These are phyloP conservation scores for Colostygia pectinataria DNA, from an alignment of 2,888 invertebrate species.

Conservation along the genomic window DNA sequence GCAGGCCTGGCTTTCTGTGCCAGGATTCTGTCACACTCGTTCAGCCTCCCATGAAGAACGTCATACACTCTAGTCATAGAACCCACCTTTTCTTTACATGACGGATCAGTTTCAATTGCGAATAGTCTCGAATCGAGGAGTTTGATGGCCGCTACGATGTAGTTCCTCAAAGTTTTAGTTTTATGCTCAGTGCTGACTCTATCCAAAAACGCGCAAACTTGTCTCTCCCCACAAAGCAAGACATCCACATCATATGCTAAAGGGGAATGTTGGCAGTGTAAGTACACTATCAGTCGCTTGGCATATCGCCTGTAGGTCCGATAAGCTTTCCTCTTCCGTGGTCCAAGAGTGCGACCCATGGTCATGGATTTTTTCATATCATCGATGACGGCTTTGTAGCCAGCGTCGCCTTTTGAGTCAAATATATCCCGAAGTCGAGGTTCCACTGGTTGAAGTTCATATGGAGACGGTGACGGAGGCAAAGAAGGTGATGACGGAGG, in stretches of 20 bases:
- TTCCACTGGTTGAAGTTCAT: conserved; percentile 73
- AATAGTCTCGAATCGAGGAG: conserved; percentile 75
- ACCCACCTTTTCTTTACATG: conserved; percentile 77
- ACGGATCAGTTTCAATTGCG: conserved; percentile 76
- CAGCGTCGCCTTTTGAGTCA: conserved; percentile 79
- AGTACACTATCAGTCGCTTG: conserved; percentile 72
- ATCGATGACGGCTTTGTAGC: conserved; percentile 80
- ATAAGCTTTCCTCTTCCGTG: conserved; percentile 75
- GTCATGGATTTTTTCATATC: conserved; percentile 82
- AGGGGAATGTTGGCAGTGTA: conserved; percentile 78
- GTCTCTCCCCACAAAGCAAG: conserved; percentile 72
- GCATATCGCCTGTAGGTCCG: conserved; percentile 77
- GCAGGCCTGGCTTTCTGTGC: conserved; percentile 62
- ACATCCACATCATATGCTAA: conserved; percentile 79
- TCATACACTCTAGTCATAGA: conserved; percentile 79
- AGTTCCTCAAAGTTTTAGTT: conserved; percentile 75
- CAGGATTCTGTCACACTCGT: conserved; percentile 70
- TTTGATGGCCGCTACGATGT: conserved; percentile 78
- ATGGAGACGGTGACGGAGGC: conserved; percentile 73
- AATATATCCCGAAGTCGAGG: conserved; percentile 75
- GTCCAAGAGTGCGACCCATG: conserved; percentile 72
- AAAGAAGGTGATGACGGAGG: conserved; percentile 75
- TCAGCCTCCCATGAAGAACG: conserved; percentile 68
- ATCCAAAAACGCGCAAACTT: conserved; percentile 75
- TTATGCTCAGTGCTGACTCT: conserved; percentile 75